Percentiles rank a stretch among this genome's conserved stretches.
phyloP scores from a whole-genome alignment of 2,888 invertebrate species.

The Gasteruption jaculator region DNA sequence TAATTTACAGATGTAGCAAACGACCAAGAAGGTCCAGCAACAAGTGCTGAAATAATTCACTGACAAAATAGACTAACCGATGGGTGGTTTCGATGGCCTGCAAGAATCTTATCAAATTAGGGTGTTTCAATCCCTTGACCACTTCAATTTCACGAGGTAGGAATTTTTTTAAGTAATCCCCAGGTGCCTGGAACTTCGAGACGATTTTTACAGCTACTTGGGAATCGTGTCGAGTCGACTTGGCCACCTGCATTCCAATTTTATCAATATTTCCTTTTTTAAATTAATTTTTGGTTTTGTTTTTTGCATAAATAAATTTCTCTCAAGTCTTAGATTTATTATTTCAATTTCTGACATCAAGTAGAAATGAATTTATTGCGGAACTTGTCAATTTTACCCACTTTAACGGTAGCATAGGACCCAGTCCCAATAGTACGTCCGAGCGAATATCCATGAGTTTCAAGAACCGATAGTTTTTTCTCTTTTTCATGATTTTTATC shows the following conservation, averaged over 20 bases:
- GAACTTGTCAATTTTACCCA: slow-evolving; percentile 33
- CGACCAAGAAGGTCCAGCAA: too few relatives aligned
- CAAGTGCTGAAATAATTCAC: too few relatives aligned
- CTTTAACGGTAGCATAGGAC: slow-evolving; percentile 78
- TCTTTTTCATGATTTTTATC: slow-evolving; percentile 15
- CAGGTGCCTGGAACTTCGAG: slow-evolving; percentile 75
- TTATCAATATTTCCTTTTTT: too few relatives aligned
- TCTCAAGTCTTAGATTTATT: slow-evolving; percentile 11
- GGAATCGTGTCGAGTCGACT: slow-evolving; percentile 67
- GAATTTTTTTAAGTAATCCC: slow-evolving; percentile 77
- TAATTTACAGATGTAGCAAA: too few relatives aligned
- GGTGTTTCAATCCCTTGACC: slow-evolving; percentile 75
- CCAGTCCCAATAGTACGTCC: slow-evolving; percentile 77
- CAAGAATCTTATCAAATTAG: slow-evolving; percentile 73
- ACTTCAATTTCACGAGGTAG: slow-evolving; percentile 79
- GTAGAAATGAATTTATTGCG: background rate
- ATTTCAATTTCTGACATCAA: slow-evolving; percentile 1
- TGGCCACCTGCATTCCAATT: slow-evolving; percentile 66
- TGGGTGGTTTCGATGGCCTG: slow-evolving; percentile 84
- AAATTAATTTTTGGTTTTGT: too few relatives aligned
- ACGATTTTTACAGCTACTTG: slow-evolving; percentile 81
- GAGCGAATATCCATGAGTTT: slow-evolving; percentile 71
- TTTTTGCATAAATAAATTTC: background rate
- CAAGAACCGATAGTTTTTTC: slow-evolving; percentile 62
- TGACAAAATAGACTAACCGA: slow-evolving; percentile 60